These are phyloP conservation scores for Picathartes gymnocephalus DNA, from an alignment of 2,113 vertebrate genomes.

Conservation along the genomic window DNA sequence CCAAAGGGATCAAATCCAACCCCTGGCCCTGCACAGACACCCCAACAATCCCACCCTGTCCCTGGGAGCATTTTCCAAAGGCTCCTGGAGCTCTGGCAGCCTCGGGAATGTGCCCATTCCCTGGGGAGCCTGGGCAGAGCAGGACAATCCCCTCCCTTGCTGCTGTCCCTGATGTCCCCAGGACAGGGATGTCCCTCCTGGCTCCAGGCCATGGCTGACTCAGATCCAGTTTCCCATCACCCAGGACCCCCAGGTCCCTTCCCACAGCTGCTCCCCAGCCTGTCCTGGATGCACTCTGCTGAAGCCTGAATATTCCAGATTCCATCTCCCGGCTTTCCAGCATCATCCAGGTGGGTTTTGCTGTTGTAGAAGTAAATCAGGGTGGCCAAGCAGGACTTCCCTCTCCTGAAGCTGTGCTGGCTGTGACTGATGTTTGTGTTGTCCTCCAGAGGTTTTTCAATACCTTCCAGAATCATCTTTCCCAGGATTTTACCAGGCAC, in stretches of 20 bases:
- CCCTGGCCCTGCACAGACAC: not conserved
- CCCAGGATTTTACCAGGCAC: not conserved
- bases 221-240: not conserved
- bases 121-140: not conserved
- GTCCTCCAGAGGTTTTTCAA: not conserved
- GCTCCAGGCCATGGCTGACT: not conserved
- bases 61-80: rapidly evolving
- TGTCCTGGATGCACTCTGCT: not conserved
- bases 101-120: not conserved
- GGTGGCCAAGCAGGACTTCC: not conserved
- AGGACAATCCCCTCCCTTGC: not conserved
- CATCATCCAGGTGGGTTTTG: not conserved
- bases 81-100: not conserved
- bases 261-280: not conserved
- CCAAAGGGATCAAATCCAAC: not conserved
- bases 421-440: not conserved
- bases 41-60: not conserved
- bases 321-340: not conserved
- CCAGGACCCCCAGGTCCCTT: not conserved
- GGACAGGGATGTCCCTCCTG: not conserved
- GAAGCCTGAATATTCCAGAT: not conserved
- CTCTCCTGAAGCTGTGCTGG: not conserved
- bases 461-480: not conserved
- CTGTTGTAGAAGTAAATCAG: not conserved
- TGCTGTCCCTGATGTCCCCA: not conserved